Base-by-base conservation (phyloP, 2,888 invertebrate genomes). In the Octodonta nipae region DNA sequence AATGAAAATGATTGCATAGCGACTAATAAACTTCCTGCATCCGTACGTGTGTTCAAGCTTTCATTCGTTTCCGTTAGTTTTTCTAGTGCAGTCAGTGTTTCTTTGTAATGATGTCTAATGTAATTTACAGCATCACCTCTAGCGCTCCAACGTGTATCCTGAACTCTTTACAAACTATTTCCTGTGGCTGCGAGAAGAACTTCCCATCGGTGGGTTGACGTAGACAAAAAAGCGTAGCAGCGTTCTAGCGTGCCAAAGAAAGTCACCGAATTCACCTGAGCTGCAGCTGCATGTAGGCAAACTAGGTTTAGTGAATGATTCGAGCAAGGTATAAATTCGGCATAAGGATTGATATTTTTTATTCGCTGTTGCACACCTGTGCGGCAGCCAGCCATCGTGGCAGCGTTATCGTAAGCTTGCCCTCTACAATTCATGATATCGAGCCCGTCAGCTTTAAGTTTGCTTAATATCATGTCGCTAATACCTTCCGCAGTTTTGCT, bases 371-470 rank as follows among this genome's bases (percentile, higher is more conserved):
- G 37, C 20, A 40, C 36, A 13, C 35, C 35, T 11, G 15, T 11
- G 15, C 38, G 34, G 20, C 37, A 28, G 32, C 45, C 45, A 31
- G 40, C 32, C 41, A 44, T 44, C 4, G 30, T 31, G 25, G 40
- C 41, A 36, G 40, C 45, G 36, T 45, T 49, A 38, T 46, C 46
- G 32, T 50, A 45, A 30, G 40, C 47, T 40, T 44, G 45, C 6
- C 43, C 44, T 43, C 44, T n/a, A n/a, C n/a, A n/a, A n/a, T 48
- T 41, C 13, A 28, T 36, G 25, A 47, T 45, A 33, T 47, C 46
- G 12, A 44, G 32, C 5, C 42, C 44, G 29, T 42, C 40, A 35
- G 22, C 15, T 30, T 37, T n/a, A 26, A 41, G 27, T 32, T 42
- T 45, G 22, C 13, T 36, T 38, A 43, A 13, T 37, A 41, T 47